Evolutionary conservation across 1,140 invertebrate genomes (phyloP).

Genomic region (Neelides sp.): DNA sequence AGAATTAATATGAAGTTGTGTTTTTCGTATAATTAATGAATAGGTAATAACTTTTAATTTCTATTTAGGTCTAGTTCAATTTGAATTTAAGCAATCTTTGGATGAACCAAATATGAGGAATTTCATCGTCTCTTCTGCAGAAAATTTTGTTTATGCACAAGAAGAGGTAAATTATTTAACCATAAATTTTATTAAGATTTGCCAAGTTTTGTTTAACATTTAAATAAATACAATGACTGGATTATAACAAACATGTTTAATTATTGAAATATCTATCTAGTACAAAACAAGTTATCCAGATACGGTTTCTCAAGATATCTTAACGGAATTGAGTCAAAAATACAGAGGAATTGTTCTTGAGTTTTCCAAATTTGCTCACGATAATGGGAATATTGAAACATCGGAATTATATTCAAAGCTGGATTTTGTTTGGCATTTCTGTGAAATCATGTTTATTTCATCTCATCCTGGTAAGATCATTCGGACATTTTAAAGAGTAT

Average conservation of each 20-base stretch:
- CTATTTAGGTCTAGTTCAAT: conserved; percentile 11
- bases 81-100: conserved; percentile 5
- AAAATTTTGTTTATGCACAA: conserved; percentile 20
- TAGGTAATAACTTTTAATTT: neutral
- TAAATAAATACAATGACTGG: too few species aligned
- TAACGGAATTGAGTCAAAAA: conserved; percentile 17
- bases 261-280: too few species aligned
- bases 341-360: conserved; percentile 25
- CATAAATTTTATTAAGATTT: too few species aligned
- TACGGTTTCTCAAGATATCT: conserved; percentile 18
- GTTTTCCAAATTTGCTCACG: conserved; percentile 15
- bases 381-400: neutral
- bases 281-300: conserved; percentile 13
- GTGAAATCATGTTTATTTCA: conserved; percentile 30
- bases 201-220: too few species aligned
- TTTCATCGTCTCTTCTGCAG: conserved; percentile 21
- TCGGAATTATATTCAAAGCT: conserved; percentile 24
- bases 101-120: conserved; percentile 20
- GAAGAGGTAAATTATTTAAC: conserved; percentile 16
- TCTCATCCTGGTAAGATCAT: conserved; percentile 23
- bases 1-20: neutral
- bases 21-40: neutral
- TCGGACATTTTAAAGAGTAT: neutral
- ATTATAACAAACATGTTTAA: too few species aligned
- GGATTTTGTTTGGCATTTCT: conserved; percentile 30